Evolutionary conservation across 2,888 invertebrate species (phyloP).

Genomic region (Arrhopalites spinosus): DNA sequence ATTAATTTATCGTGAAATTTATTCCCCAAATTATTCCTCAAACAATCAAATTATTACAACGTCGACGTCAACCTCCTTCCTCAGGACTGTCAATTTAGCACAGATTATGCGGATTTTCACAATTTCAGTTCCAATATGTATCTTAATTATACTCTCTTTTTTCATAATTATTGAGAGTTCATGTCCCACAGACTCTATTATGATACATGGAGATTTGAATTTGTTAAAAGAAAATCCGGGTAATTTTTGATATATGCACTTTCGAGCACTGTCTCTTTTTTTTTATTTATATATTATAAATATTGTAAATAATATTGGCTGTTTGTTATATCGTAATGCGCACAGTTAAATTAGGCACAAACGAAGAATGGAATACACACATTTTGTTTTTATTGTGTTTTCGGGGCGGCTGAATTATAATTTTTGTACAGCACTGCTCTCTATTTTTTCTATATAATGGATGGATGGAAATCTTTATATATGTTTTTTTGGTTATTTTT

Average conservation of each 20-base stretch:
- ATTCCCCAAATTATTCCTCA: no score
- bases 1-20: no score
- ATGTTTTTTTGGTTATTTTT: slow-evolving; percentile 10
- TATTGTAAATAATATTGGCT: background rate
- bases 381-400: background rate
- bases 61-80: background rate
- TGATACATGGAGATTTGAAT: no score
- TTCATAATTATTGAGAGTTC: no score
- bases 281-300: background rate
- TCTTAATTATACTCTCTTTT: no score
- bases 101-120: no score
- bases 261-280: slow-evolving; percentile 2
- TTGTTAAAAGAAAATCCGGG: background rate
- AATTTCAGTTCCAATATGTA: no score
- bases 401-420: background rate
- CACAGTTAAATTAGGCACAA: slow-evolving; percentile 1
- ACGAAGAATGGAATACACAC: background rate
- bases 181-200: no score
- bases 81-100: slow-evolving; percentile 7
- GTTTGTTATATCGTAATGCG: background rate
- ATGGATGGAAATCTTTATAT: slow-evolving; percentile 19
- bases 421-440: slow-evolving; percentile 18
- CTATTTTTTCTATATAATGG: background rate
- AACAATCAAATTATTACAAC: background rate
- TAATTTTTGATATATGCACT: background rate